Conservation (phyloP, 2,113 vertebrate species). For the Muscicapa adusta region DNA sequence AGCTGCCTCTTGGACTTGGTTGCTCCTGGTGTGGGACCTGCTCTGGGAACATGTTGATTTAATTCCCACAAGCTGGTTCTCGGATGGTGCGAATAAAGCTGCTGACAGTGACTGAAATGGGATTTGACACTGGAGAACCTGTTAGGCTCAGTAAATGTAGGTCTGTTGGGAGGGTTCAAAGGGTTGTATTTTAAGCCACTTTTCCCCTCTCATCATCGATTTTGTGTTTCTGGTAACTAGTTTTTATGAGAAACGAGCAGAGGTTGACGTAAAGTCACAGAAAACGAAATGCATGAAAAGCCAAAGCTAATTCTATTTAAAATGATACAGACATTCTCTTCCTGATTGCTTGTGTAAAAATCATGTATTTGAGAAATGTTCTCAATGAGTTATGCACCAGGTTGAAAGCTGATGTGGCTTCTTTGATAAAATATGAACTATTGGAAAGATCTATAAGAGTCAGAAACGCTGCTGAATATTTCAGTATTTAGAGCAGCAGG, state of each 20-base stretch:
- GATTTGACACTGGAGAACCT: constrained; percentile 49
- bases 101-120: constrained; percentile 54
- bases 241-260: constrained; percentile 8
- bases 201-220: constrained; percentile 14
- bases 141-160: constrained; percentile 28
- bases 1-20: constrained; percentile 23
- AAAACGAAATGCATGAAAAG: constrained; percentile 3
- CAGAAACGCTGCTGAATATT: constrained; percentile 52
- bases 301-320: constrained; percentile 23
- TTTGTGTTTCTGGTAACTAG: constrained; percentile 10
- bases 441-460: constrained; percentile 62
- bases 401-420: constrained; percentile 47
- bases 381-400: constrained; percentile 12
- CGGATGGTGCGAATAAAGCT: constrained; percentile 35
- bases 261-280: not conserved
- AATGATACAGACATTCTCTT: constrained; percentile 10
- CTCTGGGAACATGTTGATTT: constrained; percentile 27
- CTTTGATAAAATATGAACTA: constrained; percentile 68
- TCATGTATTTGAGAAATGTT: constrained; percentile 36
- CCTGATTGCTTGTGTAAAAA: constrained; percentile 20
- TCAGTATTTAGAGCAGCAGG: constrained; percentile 67
- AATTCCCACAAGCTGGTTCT: constrained; percentile 52
- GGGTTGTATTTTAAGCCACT: constrained; percentile 25
- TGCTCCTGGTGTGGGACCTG: constrained; percentile 15
- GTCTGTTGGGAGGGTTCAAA: constrained; percentile 46